Base-by-base conservation (phyloP, 2,113 vertebrate genomes). In the Scopus umbretta region DNA sequence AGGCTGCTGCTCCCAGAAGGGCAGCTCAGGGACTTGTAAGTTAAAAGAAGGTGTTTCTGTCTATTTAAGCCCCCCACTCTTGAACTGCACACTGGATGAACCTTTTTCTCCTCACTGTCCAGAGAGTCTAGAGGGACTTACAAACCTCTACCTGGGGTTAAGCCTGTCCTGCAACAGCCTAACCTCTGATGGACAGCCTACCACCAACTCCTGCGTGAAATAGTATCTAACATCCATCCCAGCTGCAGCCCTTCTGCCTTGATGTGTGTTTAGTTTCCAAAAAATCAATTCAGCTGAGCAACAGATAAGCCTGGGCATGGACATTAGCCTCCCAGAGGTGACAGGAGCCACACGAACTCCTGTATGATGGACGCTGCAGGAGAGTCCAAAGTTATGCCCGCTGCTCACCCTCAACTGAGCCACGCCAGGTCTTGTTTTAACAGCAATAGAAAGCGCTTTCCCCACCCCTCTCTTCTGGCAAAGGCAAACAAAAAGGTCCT, bases 301-400 rank as follows among this genome's bases (percentile, higher is more conserved):
- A 50, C 29, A 91, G n/a, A 20, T 20, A 59, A 78, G 52, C 19
- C n/a, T 50, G 36, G 55, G 38, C 3, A 19, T 2, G 30, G 73
- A n/a, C 34, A 52, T 4, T 4, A 66, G 13, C 6, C 15, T 58
- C 6, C n/a, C 26, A 3, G 7, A 74, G 34, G 55, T 47, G 56
- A 27, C 72, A 70, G 34, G 15, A 92, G 59, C 14, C 71, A 53
- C 50, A 0, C 0, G 1, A 66, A 38, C 21, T 67, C 36, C 53
- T 32, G 53, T 11, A 25, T 9, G 26, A 26, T 0, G 1, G 30
- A 26, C 0, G 5, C 25, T 53, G 26, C 4, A 45, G 59, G 14
- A 71, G 20, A 67, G 12, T 16, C 32, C 16, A 8, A 68, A 80
- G 32, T 18, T 30, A 16, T n/a, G 7, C 3, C 16, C 1, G 0